Evolutionary conservation across 2,113 vertebrate species (phyloP).

Genomic region (Cephalopterus ornatus): DNA sequence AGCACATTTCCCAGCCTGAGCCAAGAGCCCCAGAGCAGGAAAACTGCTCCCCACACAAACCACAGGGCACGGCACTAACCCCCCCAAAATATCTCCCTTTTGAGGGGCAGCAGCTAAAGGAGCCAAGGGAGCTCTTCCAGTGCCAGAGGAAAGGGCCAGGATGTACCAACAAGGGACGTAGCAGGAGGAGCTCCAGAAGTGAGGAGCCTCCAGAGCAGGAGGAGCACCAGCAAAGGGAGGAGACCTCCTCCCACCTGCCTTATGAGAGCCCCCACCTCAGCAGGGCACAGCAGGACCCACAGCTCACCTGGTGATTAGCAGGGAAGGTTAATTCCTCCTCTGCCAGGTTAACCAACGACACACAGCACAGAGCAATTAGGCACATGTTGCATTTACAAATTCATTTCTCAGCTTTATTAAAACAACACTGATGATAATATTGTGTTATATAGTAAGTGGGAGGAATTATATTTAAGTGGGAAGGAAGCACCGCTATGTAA

Average conservation of each 20-base stretch:
- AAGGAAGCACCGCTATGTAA: background rate
- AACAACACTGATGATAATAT: accelerated
- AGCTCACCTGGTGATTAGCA: background rate
- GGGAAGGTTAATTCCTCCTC: background rate
- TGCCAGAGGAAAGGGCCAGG: background rate
- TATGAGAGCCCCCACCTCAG: background rate
- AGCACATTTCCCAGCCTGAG: background rate
- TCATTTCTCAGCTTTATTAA: background rate
- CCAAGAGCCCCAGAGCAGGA: background rate
- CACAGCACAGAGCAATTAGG: background rate
- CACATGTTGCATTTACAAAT: accelerated
- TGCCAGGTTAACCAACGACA: background rate
- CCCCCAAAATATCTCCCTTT: background rate
- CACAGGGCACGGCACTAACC: no score
- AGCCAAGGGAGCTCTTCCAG: no score
- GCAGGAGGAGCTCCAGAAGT: background rate
- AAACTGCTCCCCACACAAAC: background rate
- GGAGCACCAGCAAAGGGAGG: background rate
- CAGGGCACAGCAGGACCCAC: background rate
- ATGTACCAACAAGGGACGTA: background rate
- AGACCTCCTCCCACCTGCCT: background rate
- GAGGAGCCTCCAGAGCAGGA: background rate
- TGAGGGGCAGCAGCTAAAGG: accelerated
- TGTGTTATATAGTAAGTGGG: background rate
- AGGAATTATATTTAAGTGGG: background rate